Evolutionary conservation across 2,888 invertebrate genomes (phyloP).

Genomic region (Ommatoiulus sabulosus): DNA sequence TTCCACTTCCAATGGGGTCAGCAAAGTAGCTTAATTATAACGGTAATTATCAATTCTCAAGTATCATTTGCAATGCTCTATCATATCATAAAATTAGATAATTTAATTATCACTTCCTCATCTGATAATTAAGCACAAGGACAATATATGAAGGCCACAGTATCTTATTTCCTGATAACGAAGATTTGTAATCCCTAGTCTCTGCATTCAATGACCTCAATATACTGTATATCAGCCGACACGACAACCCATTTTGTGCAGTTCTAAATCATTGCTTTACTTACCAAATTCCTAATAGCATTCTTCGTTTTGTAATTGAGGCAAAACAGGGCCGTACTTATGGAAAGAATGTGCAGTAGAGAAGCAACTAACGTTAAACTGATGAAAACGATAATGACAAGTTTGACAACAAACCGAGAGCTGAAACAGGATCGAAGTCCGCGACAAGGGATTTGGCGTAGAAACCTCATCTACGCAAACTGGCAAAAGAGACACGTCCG

Average conservation of each 20-base stretch:
- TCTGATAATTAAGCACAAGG: background rate
- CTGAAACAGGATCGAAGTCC: background rate
- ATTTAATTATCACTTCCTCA: background rate
- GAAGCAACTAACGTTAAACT: conserved; percentile 3
- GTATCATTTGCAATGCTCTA: too few species aligned
- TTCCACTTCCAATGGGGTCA: too few species aligned
- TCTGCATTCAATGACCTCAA: background rate
- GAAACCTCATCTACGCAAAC: background rate
- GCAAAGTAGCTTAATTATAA: too few species aligned
- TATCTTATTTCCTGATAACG: too few species aligned
- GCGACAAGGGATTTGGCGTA: background rate
- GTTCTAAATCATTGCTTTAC: background rate
- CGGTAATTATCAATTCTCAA: too few species aligned
- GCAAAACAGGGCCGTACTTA: background rate
- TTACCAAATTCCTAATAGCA: conserved; percentile 38
- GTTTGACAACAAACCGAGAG: background rate
- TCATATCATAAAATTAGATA: too few species aligned
- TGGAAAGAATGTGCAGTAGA: background rate
- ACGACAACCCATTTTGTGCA: background rate
- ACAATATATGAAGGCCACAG: background rate
- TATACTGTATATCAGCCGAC: too few species aligned
- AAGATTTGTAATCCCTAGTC: too few species aligned
- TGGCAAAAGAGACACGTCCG: background rate
- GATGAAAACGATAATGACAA: background rate
- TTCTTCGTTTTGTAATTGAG: conserved; percentile 49